phyloP scores from a whole-genome alignment of 2,113 vertebrate genomes.

The Tetrao urogallus region DNA sequence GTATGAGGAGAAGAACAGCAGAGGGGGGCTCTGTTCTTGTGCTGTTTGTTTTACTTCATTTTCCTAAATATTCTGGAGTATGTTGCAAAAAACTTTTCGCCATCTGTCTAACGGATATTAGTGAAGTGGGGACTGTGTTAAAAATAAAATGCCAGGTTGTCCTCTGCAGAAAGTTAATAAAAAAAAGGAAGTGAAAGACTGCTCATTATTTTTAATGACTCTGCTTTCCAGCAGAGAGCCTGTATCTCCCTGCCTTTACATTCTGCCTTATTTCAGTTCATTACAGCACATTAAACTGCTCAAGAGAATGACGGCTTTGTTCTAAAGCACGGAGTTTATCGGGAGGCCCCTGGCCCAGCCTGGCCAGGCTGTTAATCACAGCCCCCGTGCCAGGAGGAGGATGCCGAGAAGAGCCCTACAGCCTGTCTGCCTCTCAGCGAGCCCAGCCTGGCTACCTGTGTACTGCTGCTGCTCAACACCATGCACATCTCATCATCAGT shows the following conservation, averaged over 20 bases:
- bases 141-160: conserved; percentile 76
- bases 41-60: neutral
- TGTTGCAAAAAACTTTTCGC: conserved; percentile 35
- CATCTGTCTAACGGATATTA: conserved; percentile 70
- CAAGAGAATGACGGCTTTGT: conserved; percentile 86
- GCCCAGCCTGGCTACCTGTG: neutral
- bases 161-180: conserved; percentile 82
- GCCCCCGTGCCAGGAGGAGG: conserved; percentile 37
- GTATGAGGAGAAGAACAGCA: neutral
- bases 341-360: conserved; percentile 52
- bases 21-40: neutral
- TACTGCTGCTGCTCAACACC: accelerated
- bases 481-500: neutral
- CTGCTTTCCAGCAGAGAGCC: conserved; percentile 84
- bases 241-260: conserved; percentile 79
- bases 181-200: conserved; percentile 79
- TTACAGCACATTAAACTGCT: conserved; percentile 71
- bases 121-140: conserved; percentile 67
- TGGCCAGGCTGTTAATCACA: conserved; percentile 51
- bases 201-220: conserved; percentile 92
- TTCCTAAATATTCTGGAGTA: conserved; percentile 15
- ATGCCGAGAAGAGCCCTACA: conserved; percentile 32
- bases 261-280: conserved; percentile 80
- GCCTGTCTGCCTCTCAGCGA: neutral
- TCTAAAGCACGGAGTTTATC: conserved; percentile 74